phyloP scores from a whole-genome alignment of 2,888 invertebrate genomes.

The Zygogramma bicolorata region DNA sequence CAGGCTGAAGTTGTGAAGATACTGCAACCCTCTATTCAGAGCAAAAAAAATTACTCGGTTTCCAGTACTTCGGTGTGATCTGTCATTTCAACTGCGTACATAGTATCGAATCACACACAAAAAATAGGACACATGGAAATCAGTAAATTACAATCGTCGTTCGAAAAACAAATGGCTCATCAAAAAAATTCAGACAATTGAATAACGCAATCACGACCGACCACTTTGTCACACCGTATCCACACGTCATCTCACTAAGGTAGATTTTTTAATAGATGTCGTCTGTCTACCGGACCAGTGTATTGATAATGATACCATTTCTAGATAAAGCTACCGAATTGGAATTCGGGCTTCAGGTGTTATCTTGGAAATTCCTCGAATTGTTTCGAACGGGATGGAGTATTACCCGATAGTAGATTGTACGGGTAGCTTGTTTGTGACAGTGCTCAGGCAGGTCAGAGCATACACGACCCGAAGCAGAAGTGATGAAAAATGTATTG shows the following conservation, averaged over 20 bases:
- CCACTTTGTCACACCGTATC: conserved; percentile 54
- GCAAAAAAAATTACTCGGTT: no score
- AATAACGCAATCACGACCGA: conserved; percentile 55
- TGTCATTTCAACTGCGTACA: no score
- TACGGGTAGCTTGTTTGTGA: background rate
- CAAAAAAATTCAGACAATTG: conserved; percentile 53
- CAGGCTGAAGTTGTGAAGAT: no score
- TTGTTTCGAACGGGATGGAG: conserved; percentile 27
- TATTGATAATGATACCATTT: conserved; percentile 57
- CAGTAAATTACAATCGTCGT: background rate
- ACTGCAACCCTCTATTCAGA: no score
- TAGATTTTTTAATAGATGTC: conserved; percentile 60
- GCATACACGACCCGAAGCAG: no score
- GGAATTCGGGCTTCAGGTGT: conserved; percentile 46
- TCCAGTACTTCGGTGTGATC: no score
- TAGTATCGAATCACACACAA: no score
- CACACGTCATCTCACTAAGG: conserved; percentile 36
- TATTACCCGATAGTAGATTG: background rate
- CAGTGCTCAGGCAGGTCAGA: no score
- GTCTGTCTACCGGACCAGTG: conserved; percentile 56
- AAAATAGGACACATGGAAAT: background rate
- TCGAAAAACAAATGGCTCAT: conserved; percentile 48
- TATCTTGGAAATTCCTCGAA: conserved; percentile 46
- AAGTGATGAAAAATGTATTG: no score
- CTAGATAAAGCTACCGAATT: conserved; percentile 56